Evolutionary conservation across 2,797 vertebrate genomes (phyloP).

Genomic region (Girardinus metallicus): DNA sequence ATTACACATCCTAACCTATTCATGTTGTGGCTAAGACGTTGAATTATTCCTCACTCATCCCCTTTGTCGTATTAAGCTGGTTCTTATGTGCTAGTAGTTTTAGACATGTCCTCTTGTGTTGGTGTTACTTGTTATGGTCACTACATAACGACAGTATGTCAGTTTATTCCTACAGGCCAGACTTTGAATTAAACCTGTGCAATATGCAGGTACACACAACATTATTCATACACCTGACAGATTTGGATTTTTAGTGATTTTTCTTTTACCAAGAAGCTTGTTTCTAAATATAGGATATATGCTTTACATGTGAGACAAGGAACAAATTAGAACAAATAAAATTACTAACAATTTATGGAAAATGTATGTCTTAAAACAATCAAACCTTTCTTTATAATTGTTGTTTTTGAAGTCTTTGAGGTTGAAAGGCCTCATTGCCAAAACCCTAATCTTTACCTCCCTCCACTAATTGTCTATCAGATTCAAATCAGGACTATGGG

Average conservation of each 20-base stretch:
- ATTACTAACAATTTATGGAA: neutral
- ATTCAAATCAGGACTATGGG: neutral
- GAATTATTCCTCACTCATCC: conserved; percentile 66
- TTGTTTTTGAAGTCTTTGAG: neutral
- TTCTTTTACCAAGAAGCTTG: neutral
- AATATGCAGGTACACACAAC: neutral
- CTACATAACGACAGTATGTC: neutral
- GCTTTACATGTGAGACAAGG: neutral
- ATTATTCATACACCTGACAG: neutral
- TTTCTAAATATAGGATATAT: neutral
- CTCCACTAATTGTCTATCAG: neutral
- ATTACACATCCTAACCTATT: conserved; percentile 76
- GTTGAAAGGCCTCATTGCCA: neutral
- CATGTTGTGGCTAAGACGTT: conserved; percentile 61
- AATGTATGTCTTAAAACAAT: neutral
- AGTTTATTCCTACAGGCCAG: neutral
- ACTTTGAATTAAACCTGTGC: neutral
- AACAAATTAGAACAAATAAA: neutral
- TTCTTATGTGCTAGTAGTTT: conserved; percentile 60
- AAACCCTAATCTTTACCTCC: neutral
- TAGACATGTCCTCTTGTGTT: conserved; percentile 34
- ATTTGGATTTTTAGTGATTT: neutral
- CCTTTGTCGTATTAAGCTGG: conserved; percentile 55
- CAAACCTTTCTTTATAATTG: neutral
- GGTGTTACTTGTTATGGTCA: conserved; percentile 10